Conservation (phyloP, 1,140 invertebrate species). For the Cherax quadricarinatus region DNA sequence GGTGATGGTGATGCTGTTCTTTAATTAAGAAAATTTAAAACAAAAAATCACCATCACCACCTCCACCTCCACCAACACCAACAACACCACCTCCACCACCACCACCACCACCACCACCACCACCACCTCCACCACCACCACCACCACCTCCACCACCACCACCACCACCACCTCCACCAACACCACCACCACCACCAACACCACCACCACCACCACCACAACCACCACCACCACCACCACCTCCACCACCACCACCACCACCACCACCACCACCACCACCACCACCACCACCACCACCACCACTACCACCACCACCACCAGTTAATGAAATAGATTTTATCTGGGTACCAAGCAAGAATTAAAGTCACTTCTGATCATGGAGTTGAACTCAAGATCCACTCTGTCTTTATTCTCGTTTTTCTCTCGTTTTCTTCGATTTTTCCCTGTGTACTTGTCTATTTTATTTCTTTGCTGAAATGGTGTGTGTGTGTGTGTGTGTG, state of each 20-base stretch:
- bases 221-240: neutral
- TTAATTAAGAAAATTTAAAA: too few relatives aligned
- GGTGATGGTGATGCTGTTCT: too few relatives aligned
- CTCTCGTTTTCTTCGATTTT: neutral
- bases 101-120: too few relatives aligned
- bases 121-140: too few relatives aligned
- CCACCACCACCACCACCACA: too few relatives aligned
- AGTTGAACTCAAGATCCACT: too few relatives aligned
- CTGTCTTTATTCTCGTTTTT: neutral
- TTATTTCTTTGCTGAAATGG: neutral
- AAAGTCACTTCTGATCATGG: constrained; percentile 20
- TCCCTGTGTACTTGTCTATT: neutral
- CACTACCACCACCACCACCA: neutral
- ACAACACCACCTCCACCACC: too few relatives aligned
- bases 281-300: neutral
- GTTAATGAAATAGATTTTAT: constrained; percentile 47
- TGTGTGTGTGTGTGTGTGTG: neutral
- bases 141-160: too few relatives aligned
- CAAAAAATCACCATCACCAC: too few relatives aligned
- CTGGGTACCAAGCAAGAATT: constrained; percentile 7
- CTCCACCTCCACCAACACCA: too few relatives aligned
- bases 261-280: neutral
- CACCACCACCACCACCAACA: too few relatives aligned
- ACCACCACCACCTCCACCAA: too few relatives aligned
- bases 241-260: neutral